These are phyloP conservation scores for Cephalopholis sonnerati DNA, from an alignment of 2,113 vertebrate genomes.

Conservation along the genomic window DNA sequence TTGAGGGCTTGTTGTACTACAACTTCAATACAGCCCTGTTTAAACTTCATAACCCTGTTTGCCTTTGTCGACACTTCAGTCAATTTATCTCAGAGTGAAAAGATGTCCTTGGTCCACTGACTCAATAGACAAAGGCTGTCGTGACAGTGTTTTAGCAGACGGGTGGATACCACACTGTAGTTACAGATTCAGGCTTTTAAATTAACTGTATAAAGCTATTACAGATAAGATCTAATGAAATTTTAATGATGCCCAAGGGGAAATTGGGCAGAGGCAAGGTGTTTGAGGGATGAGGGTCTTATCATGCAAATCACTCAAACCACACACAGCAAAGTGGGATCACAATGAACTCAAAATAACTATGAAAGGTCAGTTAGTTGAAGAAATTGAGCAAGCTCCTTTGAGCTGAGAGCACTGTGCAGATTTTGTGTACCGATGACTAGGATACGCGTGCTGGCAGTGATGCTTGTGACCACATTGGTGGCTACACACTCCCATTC, in stretches of 20 bases:
- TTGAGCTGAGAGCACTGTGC: constrained; percentile 35
- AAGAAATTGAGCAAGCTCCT: neutral
- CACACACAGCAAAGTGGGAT: constrained; percentile 18
- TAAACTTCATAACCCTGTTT: constrained; percentile 3
- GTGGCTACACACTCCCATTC: constrained; percentile 99
- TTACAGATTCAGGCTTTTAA: constrained; percentile 46
- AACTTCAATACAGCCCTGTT: neutral
- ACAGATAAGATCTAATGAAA: constrained; percentile 60
- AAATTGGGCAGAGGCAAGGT: constrained; percentile 31
- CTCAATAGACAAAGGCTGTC: constrained; percentile 37
- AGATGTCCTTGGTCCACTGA: constrained; percentile 43
- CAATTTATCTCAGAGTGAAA: constrained; percentile 27
- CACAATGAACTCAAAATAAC: constrained; percentile 32
- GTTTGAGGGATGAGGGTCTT: constrained; percentile 42
- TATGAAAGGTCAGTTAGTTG: constrained; percentile 11
- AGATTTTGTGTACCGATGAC: constrained; percentile 90
- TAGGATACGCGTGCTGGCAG: constrained; percentile 98
- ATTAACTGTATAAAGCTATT: constrained; percentile 48
- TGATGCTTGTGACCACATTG: constrained; percentile 99
- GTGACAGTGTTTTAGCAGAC: constrained; percentile 14
- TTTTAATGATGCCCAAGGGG: constrained; percentile 59
- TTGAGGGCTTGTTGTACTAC: neutral
- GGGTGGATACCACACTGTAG: neutral
- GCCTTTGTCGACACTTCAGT: constrained; percentile 40
- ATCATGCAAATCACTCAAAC: constrained; percentile 31